Base-by-base conservation (phyloP, 2,888 invertebrate genomes). In the Lycophotia porphyrea region DNA sequence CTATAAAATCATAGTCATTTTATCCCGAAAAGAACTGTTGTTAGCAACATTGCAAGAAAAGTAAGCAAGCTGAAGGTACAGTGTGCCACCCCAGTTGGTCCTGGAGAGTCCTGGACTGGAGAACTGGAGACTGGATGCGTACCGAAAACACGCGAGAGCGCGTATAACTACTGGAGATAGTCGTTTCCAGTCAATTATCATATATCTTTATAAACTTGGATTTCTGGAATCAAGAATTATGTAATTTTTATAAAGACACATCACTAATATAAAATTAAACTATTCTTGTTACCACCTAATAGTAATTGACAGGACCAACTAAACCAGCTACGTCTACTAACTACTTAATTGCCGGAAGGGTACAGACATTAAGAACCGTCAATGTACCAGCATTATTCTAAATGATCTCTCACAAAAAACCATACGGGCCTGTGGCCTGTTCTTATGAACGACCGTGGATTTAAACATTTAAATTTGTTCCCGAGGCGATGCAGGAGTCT, bases 381-480 rank as follows among this genome's bases (percentile, higher is more conserved):
- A 74, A 66, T 72, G 73, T 80, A 82, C 86, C 85, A 73, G 73
- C 76, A 76, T 87, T 72, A 82, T 82, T 85, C 87, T 88, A 88
- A 88, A 87, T 80, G 84, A 70, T 75, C 71, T 68, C 84, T 58
- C 67, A 89, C 76, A 89, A 90, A 78, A 91, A 88, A 89, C 89
- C 88, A 88, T 90, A 91, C 81, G 84, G 89, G 86, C 85, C 85
- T 61, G 85, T 91, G 89, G 90, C 90, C 80, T 80, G 90, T 85
- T 89, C 91, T 87, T 87, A 88, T 89, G 89, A 92, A 92, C 88
- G 90, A 89, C 86, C 84, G 87, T 88, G 88, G 91, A 91, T 92
- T 93, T 92, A 93, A 90, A 90, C 92, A 91, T 93, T 93, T 92
- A 93, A 94, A 92, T 93, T 91, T 83, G 84, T 80, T 91, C 94